A percentile compares a stretch with the other conserved stretches of the same genome.
These are phyloP conservation scores for Drosophila quadrilineata DNA, from an alignment of 1,140 invertebrate species.

Conservation along the genomic window DNA sequence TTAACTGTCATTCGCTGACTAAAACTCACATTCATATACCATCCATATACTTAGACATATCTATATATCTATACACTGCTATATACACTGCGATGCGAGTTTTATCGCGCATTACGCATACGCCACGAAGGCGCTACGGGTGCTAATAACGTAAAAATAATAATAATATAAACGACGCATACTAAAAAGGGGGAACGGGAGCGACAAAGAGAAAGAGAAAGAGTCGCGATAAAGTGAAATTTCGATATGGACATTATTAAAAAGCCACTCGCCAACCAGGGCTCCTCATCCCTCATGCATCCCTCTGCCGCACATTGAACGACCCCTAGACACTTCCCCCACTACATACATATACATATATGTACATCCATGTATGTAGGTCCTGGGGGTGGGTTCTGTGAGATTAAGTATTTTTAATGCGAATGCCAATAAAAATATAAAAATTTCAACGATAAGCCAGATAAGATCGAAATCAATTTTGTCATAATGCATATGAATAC, in stretches of 20 bases:
- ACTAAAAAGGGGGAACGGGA: constrained; percentile 24
- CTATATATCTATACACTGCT: too few species aligned
- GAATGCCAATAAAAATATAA: constrained; percentile 73
- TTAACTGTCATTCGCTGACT: constrained; percentile 50
- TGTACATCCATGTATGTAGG: too few species aligned
- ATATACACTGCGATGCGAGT: constrained; percentile 13
- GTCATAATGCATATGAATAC: constrained; percentile 40
- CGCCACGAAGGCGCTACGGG: constrained; percentile 68
- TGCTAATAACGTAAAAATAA: constrained; percentile 76
- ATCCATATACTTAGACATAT: too few species aligned
- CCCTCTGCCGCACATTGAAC: background rate
- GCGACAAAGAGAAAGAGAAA: constrained; percentile 2
- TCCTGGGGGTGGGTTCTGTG: constrained; percentile 30
- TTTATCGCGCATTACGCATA: constrained; percentile 76
- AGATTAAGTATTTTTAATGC: constrained; percentile 80
- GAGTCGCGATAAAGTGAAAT: constrained; percentile 76
- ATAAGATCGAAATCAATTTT: constrained; percentile 76
- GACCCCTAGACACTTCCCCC: too few species aligned
- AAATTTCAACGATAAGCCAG: constrained; percentile 74
- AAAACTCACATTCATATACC: constrained; percentile 11
- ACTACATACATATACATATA: too few species aligned
- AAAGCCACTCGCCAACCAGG: constrained; percentile 28
- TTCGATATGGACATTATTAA: constrained; percentile 77
- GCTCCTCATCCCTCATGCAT: background rate
- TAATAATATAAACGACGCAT: constrained; percentile 49